A percentile compares a stretch with the other conserved stretches of the same genome.
phyloP scores from a whole-genome alignment of 2,797 vertebrate genomes.

The Limosa lapponica region DNA sequence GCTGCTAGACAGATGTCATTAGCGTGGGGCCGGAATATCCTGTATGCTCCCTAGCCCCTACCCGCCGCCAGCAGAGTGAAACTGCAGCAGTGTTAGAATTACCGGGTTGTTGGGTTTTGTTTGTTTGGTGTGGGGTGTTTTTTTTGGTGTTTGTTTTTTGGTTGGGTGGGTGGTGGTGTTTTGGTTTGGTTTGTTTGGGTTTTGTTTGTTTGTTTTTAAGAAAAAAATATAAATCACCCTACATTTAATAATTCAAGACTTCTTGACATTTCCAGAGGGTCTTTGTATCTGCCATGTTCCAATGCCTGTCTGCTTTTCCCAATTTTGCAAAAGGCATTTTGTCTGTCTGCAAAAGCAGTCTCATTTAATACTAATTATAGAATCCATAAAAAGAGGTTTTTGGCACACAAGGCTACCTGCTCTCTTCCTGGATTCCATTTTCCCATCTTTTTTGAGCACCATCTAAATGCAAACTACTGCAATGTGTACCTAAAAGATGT shows the following conservation, averaged over 20 bases:
- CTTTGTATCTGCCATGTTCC: neutral
- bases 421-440: neutral
- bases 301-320: neutral
- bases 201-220: neutral
- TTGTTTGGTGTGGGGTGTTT: neutral
- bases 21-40: neutral
- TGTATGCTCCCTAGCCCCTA: neutral
- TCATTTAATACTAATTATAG: neutral
- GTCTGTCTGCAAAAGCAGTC: neutral
- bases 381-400: neutral
- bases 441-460: neutral
- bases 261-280: neutral
- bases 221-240: neutral
- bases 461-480: neutral
- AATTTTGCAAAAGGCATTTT: neutral
- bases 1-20: neutral
- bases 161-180: too few relatives aligned
- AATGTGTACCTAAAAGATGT: neutral
- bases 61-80: fast-evolving
- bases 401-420: neutral
- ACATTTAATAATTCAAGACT: neutral
- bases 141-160: neutral
- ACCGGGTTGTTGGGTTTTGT: neutral
- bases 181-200: neutral
- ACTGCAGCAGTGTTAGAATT: neutral